Percentiles rank a stretch among this genome's conserved stretches.
phyloP scores from a whole-genome alignment of 1,140 invertebrate genomes.

The Paramacrobiotus metropolitanus region DNA sequence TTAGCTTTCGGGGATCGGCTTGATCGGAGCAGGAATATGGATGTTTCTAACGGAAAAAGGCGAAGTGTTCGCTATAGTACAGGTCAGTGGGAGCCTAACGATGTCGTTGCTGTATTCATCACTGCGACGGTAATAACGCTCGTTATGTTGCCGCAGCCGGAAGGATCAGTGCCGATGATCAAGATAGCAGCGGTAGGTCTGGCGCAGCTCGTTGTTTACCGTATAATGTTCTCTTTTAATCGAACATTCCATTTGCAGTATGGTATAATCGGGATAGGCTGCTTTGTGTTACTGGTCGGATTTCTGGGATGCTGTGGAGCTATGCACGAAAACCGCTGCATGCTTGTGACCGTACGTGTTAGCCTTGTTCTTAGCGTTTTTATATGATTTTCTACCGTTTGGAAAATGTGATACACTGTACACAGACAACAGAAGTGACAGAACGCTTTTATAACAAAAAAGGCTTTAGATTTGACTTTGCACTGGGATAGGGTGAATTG shows the following conservation, averaged over 20 bases:
- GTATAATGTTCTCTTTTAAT: not conserved
- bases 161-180: not conserved
- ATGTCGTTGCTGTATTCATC: too few species aligned
- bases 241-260: not conserved
- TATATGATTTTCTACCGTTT: too few species aligned
- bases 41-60: not conserved
- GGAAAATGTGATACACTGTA: too few species aligned
- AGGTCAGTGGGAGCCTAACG: too few species aligned
- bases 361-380: not conserved
- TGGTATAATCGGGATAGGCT: not conserved
- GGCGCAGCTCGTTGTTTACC: not conserved
- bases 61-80: not conserved
- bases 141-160: too few species aligned
- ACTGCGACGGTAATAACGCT: too few species aligned
- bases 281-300: not conserved
- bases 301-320: constrained; percentile 1
- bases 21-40: not conserved
- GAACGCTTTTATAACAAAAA: too few species aligned
- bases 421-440: too few species aligned
- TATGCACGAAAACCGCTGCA: constrained; percentile 2
- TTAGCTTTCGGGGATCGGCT: constrained; percentile 1
- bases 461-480: too few species aligned
- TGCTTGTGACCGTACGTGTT: not conserved
- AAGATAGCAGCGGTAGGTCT: constrained; percentile 1
- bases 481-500: too few species aligned